Evolutionary conservation across 2,113 vertebrate species (phyloP).

Genomic region (Phrynocephalus versicolor): DNA sequence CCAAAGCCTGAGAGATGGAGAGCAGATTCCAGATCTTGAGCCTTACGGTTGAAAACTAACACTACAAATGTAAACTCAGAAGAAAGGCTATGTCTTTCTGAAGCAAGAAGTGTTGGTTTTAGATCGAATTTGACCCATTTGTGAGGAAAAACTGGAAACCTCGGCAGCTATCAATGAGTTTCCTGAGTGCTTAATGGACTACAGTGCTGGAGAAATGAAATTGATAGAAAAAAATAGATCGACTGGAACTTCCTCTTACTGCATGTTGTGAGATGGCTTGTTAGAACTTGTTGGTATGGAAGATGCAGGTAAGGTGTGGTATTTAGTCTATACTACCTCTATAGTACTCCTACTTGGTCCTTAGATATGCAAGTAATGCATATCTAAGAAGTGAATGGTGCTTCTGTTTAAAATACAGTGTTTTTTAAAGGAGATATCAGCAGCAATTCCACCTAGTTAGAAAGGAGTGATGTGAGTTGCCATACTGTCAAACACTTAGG

Average conservation of each 20-base stretch:
- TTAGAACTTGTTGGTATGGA: neutral
- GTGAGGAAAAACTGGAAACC: neutral
- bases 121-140: neutral
- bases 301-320: too few species aligned
- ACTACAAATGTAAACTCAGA: neutral
- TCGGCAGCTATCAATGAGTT: neutral
- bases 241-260: neutral
- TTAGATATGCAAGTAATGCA: neutral
- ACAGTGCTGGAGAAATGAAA: neutral
- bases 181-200: neutral
- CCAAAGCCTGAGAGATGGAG: too few species aligned
- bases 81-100: neutral
- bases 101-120: neutral
- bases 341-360: too few species aligned
- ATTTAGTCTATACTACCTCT: neutral
- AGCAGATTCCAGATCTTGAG: too few species aligned
- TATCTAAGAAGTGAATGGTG: neutral
- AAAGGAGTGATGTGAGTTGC: neutral
- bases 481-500: neutral
- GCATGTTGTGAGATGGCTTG: neutral
- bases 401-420: neutral
- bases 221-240: neutral
- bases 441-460: neutral
- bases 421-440: neutral
- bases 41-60: neutral